Evolutionary conservation across 1,140 invertebrate species (phyloP), one percentile per base, ranked within the genome.

Genomic region (Macrocentrus cingulum): DNA sequence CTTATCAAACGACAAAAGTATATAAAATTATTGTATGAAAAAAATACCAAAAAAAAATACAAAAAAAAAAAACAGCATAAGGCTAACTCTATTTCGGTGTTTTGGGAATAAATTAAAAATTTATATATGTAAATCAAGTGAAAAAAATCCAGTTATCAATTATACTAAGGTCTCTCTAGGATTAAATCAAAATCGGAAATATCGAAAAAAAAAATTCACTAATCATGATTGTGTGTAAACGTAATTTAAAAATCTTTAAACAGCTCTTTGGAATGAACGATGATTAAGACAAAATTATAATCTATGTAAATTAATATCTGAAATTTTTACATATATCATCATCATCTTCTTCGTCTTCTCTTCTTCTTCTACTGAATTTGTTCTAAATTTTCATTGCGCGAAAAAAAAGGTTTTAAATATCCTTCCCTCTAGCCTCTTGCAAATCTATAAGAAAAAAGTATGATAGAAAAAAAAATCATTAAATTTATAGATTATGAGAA

Each of bases 21-120:
- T n/a, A n/a, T n/a, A 66, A 65, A 68, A 64, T 72, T 72, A 74
- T 73, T 69, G 29, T 58, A 76, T 66, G 66, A 64, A 66, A 74
- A 69, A 71, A n/a, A n/a, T 71, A 70, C 46, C 72, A 69, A 67
- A 68, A 66, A 75, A 60, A 64, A 68, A 71, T 71, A 70, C 46
- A 74, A 69, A 67, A 68, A 66, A 75, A 60, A 64, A 68, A 71
- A 77, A 72, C 54, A 76, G 76, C 72, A 63, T 73, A 76, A 76
- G 67, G 63, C 75, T 80, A 78, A 60, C 59, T 77, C 69, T 57
- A 62, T 80, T 74, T 77, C 67, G 75, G 69, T 78, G 76, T 79
- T 80, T 78, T 71, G 72, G 70, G 77, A 75, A 61, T 76, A 77
- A 77, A 71, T 65, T 71, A 74, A n/a, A n/a, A 72, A 77, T 69